Percentiles rank a stretch among this genome's conserved stretches.
These are phyloP conservation scores for Amniataba percoides DNA, from an alignment of 2,797 vertebrate species.

Conservation along the genomic window DNA sequence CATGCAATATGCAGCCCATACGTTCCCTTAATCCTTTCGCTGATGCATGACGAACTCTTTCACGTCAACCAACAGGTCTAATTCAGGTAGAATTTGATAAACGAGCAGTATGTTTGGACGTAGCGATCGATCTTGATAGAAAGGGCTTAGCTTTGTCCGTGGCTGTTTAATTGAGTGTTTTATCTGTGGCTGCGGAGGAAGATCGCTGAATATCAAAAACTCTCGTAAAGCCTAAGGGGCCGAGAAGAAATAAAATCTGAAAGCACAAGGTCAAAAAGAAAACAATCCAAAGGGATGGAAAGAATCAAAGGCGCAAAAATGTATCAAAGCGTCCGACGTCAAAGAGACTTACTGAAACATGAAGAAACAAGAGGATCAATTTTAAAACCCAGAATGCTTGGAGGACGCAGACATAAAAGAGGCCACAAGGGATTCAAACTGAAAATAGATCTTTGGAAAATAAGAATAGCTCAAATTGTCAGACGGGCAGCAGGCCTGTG, in stretches of 20 bases:
- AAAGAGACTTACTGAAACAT: conserved; percentile 27
- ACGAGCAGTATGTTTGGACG: neutral
- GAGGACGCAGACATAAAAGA: conserved; percentile 37
- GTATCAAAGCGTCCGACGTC: conserved; percentile 33
- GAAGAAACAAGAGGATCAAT: conserved; percentile 26
- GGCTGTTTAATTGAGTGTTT: neutral
- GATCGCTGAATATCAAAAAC: conserved; percentile 14
- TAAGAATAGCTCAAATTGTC: conserved; percentile 23
- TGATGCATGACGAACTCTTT: neutral
- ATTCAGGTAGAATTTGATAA: neutral
- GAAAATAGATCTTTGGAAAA: conserved; percentile 40
- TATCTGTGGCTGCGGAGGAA: neutral
- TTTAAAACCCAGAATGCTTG: conserved; percentile 23
- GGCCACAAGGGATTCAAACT: conserved; percentile 21
- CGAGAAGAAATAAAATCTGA: conserved; percentile 9
- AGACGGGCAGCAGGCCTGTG: conserved; percentile 12
- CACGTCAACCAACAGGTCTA: neutral
- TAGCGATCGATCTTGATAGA: neutral
- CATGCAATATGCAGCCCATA: neutral
- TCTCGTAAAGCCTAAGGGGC: conserved; percentile 12
- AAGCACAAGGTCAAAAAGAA: conserved; percentile 36
- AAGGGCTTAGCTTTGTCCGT: conserved; percentile 2
- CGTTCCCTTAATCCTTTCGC: neutral
- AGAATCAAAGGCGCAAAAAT: conserved; percentile 13
- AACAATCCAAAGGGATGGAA: conserved; percentile 35